These are phyloP conservation scores for Labroides dimidiatus DNA, from an alignment of 2,797 vertebrate species.

Conservation along the genomic window DNA sequence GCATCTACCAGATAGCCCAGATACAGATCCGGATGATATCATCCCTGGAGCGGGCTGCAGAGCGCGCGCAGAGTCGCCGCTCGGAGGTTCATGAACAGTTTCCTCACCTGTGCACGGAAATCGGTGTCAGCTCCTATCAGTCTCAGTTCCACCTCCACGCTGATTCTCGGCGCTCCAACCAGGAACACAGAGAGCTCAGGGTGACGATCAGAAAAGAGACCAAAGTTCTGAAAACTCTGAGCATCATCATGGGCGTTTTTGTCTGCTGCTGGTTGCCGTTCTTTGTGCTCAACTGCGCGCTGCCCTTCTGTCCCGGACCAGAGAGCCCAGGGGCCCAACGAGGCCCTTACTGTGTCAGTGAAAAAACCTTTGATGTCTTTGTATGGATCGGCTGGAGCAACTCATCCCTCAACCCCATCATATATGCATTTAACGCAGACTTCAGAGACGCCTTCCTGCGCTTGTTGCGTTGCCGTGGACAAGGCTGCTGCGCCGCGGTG, in stretches of 20 bases:
- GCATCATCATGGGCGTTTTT: conserved; percentile 81
- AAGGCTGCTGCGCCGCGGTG: conserved; percentile 50
- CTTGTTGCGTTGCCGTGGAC: conserved; percentile 68
- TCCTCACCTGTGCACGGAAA: conserved; percentile 54
- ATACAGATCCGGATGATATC: conserved; percentile 78
- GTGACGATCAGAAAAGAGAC: conserved; percentile 77
- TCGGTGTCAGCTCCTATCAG: conserved; percentile 32
- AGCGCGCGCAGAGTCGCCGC: conserved; percentile 71
- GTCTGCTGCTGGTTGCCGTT: conserved; percentile 83
- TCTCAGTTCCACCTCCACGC: conserved; percentile 6
- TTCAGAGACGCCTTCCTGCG: conserved; percentile 80
- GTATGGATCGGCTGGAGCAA: conserved; percentile 84
- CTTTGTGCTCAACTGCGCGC: conserved; percentile 79
- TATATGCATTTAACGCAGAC: conserved; percentile 81
- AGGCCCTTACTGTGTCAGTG: conserved; percentile 73
- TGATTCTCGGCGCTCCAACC: conserved; percentile 13
- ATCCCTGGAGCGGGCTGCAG: conserved; percentile 77
- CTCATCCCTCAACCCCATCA: conserved; percentile 80
- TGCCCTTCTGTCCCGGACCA: conserved; percentile 76
- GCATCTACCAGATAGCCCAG: conserved; percentile 81
- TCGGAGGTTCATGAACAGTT: conserved; percentile 42
- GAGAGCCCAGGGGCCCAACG: conserved; percentile 34
- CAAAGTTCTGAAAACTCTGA: conserved; percentile 80
- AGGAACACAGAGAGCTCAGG: conserved; percentile 61
- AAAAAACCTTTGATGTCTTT: conserved; percentile 79